Base-by-base conservation (phyloP, 2,888 invertebrate species). In the Chaitophorus viminalis region DNA sequence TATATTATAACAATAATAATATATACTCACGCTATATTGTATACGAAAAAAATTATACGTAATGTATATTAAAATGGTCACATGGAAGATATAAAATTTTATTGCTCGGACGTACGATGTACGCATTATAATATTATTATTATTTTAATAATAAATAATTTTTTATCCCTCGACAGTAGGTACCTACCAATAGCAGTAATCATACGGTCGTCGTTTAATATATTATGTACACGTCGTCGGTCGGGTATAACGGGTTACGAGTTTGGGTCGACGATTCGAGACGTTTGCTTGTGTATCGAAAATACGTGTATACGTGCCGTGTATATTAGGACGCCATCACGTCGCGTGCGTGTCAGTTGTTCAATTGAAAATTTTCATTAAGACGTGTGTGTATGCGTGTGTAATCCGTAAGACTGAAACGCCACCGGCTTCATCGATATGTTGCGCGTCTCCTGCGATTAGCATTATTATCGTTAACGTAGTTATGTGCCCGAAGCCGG, bases 261-360 rank as follows among this genome's bases (percentile, higher is more conserved):
- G n/a, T n/a, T 60, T 79, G 60, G 79, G 79, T n/a, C n/a, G 78
- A 60, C 14, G 78, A 78, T n/a, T n/a, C 78, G 33, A 78, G 33
- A 60, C 29, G 68, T 60, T 78, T 60, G 60, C 18, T 33, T 33
- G 25, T 36, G 21, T 17, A 25, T 60, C 39, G 8, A n/a, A 79
- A 46, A 68, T 70, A 9, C 21, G 46, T 31, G 31, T 6, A 79
- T n/a, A 11, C 79, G 18, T 4, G 6, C 36, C 79, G 9, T 4
- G 6, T 18, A n/a, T n/a, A n/a, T n/a, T n/a, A 39, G 46, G 72
- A 31, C 29, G 29, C 29, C 68, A 29, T n/a, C 29, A 14, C 14
- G 2, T 9, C 29, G 68, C 29, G 17, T 4, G 8, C 31, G 17
- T 5, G 31, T 31, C 17, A 17, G 29, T 72, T 6, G 33, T 70